phyloP scores from a whole-genome alignment of 92 coral and sea anemone species.

The Isaurus tuberculatus region DNA sequence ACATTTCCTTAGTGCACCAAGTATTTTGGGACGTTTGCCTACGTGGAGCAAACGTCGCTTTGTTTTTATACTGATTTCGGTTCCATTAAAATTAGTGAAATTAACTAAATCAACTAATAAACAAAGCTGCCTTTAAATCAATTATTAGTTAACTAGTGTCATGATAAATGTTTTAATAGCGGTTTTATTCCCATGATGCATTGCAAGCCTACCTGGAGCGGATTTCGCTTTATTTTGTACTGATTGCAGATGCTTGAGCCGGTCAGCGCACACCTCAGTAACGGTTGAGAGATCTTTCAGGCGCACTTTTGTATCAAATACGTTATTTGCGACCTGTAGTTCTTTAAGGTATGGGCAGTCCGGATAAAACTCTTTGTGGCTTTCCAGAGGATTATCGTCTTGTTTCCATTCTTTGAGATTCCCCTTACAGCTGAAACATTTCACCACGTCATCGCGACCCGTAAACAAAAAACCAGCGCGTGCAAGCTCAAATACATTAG shows the following conservation, averaged over 20 bases:
- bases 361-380: slow-evolving; percentile 93
- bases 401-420: slow-evolving; percentile 96
- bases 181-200: slow-evolving; percentile 2
- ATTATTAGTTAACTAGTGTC: too few species aligned
- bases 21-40: too few species aligned
- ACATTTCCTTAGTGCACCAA: too few species aligned
- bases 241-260: slow-evolving; percentile 79
- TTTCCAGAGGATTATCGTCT: slow-evolving; percentile 85
- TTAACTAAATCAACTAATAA: too few species aligned
- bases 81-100: too few species aligned
- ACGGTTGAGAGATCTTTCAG: slow-evolving; percentile 86
- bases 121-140: too few species aligned
- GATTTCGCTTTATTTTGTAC: slow-evolving; percentile 70
- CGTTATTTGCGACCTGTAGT: slow-evolving; percentile 54
- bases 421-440: slow-evolving; percentile 94
- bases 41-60: too few species aligned
- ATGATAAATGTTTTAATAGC: too few species aligned
- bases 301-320: slow-evolving; percentile 73
- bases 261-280: slow-evolving; percentile 74
- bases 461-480: slow-evolving; percentile 96
- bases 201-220: slow-evolving; percentile 74
- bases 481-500: slow-evolving; percentile 95
- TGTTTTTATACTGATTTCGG: too few species aligned
- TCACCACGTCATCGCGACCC: slow-evolving; percentile 97
- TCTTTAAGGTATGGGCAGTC: slow-evolving; percentile 85